Base-by-base conservation (phyloP, 30 jellyfish, hydroid and myxozoan genomes). In the Chironex yamaguchii region DNA sequence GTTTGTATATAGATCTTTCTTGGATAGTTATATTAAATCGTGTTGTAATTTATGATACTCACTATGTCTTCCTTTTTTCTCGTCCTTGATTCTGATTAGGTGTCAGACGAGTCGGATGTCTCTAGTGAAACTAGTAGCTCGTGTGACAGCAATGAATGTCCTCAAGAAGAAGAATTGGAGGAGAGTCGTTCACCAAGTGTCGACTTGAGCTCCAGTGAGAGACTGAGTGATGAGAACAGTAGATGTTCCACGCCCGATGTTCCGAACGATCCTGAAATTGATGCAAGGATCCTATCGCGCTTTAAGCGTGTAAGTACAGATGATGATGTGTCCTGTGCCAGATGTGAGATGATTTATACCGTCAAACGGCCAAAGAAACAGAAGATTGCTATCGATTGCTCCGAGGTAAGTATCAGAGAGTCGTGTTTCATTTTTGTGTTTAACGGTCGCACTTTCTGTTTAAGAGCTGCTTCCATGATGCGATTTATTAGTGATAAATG, bases 281-380 rank as follows among this genome's bases (percentile, higher is more conserved):
- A 52, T 53, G 96, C 69, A 34, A 83, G 79, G 49, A 70, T 94
- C 29, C 82, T 88, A 0, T 21, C 79, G 48, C 82, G 92, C 6
- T 94, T 94, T 52, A 78, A 69, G 81, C 72, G 90, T 23, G 71
- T 75, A 17, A 71, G 84, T 36, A 91, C 67, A 25, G 97, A 89
- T 34, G 92, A 92, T 23, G 58, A 33, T 14, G 67, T 62, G 53
- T 76, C 99, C 20, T 94, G 99, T 77, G 95, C 99, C 13, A 76
- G 99, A 1, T 89, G 96, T 36, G 92, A 89, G 14, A 85, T 84
- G 79, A 70, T 94, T 27, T 94, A 89, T 49, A 90, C 79, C 52
- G 52, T 82, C 17, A 86, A 90, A 58, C 62, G 96, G 72, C 94
- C 96, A 32, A 84, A 81, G 87, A 89, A 94, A 35, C 88, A 89